Base-by-base conservation (phyloP, 2,888 invertebrate genomes). In the Tineola bisselliella region DNA sequence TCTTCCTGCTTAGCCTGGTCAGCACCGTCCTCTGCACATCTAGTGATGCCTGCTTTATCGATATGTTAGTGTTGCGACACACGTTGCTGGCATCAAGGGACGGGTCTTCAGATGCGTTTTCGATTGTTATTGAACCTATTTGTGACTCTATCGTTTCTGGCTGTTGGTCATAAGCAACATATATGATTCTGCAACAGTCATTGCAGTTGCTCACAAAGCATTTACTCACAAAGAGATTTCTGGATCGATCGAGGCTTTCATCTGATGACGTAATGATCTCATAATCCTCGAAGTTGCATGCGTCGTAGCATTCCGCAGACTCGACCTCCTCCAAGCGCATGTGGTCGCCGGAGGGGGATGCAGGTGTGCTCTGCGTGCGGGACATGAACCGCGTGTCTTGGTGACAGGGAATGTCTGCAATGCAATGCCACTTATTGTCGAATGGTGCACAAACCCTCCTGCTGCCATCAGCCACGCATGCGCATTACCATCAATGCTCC, bases 1-100 rank as follows among this genome's bases (percentile, higher is more conserved):
- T 93, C 63, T 91, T 91, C 63, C 90, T 90, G 68, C 95, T 94
- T 61, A 96, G 80, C 65, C 90, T 89, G 1, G 90, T 87, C 1
- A 96, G 83, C 44, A 96, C 93, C 43, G 93, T 83, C 67, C 93
- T 91, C 72, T 95, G 94, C 43, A 94, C 92, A 74, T 93, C 93
- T 15, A 90, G 84, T 0, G 94, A 92, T 0, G 91, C 91, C 60
- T 88, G 84, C 62, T 82, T 80, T 74, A 90, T 66, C 68, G 88
- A 82, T 69, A 83, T 72, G 56, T 73, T 69, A 57, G 63, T 56
- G 52, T 59, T 62, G 18, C 12, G 59, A 19, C 59, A 59, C 17
- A 13, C 17, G 13, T n/a, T 13, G 25, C 25, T 25, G 25, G 4
- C 25, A 25, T 25, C 25, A 15, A 13, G 13, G 3, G 38, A 66